phyloP scores from a whole-genome alignment of 2,113 vertebrate species.

The Corythaeola cristata region DNA sequence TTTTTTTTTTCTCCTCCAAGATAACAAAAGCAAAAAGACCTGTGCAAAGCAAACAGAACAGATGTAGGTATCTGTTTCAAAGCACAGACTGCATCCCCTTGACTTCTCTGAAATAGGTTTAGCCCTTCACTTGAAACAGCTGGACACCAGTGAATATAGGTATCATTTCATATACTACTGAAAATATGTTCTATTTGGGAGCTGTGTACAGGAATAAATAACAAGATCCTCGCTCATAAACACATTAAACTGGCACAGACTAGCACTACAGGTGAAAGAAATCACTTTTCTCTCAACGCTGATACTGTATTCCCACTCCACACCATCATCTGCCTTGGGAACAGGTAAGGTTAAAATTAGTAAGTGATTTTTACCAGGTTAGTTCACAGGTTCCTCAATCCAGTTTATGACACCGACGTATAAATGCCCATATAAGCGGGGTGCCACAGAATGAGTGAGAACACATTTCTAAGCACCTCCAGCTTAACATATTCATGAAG shows the following conservation, averaged over 20 bases:
- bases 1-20: background rate
- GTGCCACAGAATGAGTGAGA: background rate
- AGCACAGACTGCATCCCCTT: background rate
- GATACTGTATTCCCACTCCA: background rate
- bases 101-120: slow-evolving; percentile 15
- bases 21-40: background rate
- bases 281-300: background rate
- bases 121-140: slow-evolving; percentile 13
- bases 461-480: background rate
- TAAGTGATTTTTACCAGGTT: background rate
- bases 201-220: background rate
- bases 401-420: background rate
- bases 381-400: background rate
- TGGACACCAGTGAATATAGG: background rate
- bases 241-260: background rate
- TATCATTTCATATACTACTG: slow-evolving; percentile 11
- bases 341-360: background rate
- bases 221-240: background rate
- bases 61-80: background rate
- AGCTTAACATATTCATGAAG: slow-evolving; percentile 57
- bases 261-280: background rate
- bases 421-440: background rate
- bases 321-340: background rate
- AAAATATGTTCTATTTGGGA: background rate
- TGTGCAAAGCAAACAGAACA: background rate